These are phyloP conservation scores for Toxonevra muliebris DNA, from an alignment of 2,888 invertebrate genomes.

Conservation along the genomic window DNA sequence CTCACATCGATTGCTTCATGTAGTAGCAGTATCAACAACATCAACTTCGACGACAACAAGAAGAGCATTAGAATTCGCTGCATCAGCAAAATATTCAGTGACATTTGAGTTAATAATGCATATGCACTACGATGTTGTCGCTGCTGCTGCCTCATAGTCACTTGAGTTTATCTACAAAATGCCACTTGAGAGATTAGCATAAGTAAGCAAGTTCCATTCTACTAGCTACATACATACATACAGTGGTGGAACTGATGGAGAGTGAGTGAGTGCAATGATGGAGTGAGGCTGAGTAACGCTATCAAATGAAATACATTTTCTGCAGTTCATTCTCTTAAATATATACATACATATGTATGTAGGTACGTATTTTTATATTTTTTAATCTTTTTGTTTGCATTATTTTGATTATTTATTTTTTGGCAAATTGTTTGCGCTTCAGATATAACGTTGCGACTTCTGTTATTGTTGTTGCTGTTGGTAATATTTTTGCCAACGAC, in stretches of 20 bases:
- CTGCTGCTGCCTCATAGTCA: constrained; percentile 23
- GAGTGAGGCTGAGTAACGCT: too few relatives aligned
- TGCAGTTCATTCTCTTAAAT: too few relatives aligned
- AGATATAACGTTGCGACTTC: constrained; percentile 2
- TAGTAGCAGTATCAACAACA: too few relatives aligned
- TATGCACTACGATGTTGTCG: constrained; percentile 17
- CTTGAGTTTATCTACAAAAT: constrained; percentile 28
- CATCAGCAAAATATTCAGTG: constrained; percentile 45
- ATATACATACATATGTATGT: too few relatives aligned
- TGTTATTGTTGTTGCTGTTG: constrained; percentile 7
- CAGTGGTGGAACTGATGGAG: too few relatives aligned
- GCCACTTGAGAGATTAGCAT: constrained; percentile 62
- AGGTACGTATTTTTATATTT: too few relatives aligned
- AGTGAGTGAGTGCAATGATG: too few relatives aligned
- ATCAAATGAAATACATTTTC: too few relatives aligned
- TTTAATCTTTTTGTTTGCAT: constrained; percentile 44
- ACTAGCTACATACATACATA: too few relatives aligned
- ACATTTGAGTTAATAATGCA: constrained; percentile 52
- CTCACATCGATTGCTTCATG: neutral
- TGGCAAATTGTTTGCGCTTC: constrained; percentile 52
- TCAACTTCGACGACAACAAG: too few relatives aligned
- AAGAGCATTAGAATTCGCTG: constrained; percentile 18
- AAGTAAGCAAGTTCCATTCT: constrained; percentile 38
- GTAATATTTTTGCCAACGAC: constrained; percentile 38
- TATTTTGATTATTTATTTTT: constrained; percentile 49